Conservation (phyloP, 2,888 invertebrate genomes). For the Furcula furcula region DNA sequence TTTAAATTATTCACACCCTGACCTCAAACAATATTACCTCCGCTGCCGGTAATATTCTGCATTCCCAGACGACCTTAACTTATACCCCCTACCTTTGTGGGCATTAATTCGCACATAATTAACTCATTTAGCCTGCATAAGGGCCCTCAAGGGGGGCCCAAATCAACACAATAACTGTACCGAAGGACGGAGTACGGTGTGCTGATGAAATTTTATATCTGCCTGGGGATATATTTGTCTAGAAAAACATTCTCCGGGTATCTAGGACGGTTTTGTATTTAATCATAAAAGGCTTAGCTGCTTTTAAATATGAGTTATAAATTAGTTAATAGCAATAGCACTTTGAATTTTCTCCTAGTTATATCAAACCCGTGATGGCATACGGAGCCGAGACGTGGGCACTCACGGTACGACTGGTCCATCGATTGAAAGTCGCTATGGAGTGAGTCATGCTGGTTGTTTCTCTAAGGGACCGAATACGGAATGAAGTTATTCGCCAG, state of each 20-base stretch:
- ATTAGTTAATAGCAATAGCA: not conserved
- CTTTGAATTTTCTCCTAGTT: too few relatives aligned
- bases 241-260: slow-evolving; percentile 23
- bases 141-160: slow-evolving; percentile 19
- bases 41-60: too few relatives aligned
- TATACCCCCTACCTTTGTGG: slow-evolving; percentile 17
- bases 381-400: too few relatives aligned
- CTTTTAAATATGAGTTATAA: slow-evolving; percentile 5
- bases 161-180: slow-evolving; percentile 31
- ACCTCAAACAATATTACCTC: too few relatives aligned
- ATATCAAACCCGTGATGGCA: too few relatives aligned
- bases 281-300: slow-evolving; percentile 18
- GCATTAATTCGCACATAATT: slow-evolving; percentile 15
- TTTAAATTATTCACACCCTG: too few relatives aligned
- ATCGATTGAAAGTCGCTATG: too few relatives aligned
- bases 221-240: slow-evolving; percentile 25
- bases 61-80: not conserved
- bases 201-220: slow-evolving; percentile 16
- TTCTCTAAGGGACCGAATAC: too few relatives aligned
- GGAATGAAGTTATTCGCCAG: too few relatives aligned
- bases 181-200: slow-evolving; percentile 9
- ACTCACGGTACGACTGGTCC: too few relatives aligned
- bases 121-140: slow-evolving; percentile 31
- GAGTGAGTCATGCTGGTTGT: too few relatives aligned
- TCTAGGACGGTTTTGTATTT: slow-evolving; percentile 14